Conservation (phyloP, 2,888 invertebrate species). For the Latrodectus hesperus region DNA sequence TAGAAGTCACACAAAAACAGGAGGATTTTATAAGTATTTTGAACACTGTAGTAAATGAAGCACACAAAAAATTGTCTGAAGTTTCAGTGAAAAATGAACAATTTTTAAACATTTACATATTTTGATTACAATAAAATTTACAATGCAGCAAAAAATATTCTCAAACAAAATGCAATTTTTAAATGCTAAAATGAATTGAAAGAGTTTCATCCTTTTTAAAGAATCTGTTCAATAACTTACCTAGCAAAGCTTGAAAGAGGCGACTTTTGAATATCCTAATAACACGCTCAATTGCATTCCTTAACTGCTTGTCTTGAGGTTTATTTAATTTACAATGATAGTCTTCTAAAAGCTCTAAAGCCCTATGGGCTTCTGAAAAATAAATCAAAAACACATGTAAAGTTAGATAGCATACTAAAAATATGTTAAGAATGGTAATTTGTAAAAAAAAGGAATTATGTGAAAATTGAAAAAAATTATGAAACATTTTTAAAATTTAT, state of each 20-base stretch:
- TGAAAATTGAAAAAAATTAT: no score
- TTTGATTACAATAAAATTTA: no score
- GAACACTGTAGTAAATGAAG: no score
- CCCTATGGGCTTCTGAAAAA: constrained; percentile 90
- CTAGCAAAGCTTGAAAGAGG: constrained; percentile 97
- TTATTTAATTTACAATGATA: constrained; percentile 95
- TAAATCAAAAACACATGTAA: background rate
- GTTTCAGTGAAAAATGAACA: no score
- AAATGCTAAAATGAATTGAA: background rate
- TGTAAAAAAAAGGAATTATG: no score
- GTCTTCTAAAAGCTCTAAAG: constrained; percentile 97
- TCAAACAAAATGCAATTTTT: background rate
- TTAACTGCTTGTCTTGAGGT: constrained; percentile 95
- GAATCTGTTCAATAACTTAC: constrained; percentile 34
- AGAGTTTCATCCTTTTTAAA: background rate
- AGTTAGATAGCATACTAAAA: no score
- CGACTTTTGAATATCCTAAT: constrained; percentile 98
- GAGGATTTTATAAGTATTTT: no score
- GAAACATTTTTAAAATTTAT: no score
- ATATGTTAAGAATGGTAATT: no score
- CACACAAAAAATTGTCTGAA: no score
- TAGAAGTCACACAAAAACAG: no score
- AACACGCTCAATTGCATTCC: constrained; percentile 96
- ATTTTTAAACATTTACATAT: no score
- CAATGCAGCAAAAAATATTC: background rate